Evolutionary conservation across 2,113 vertebrate genomes (phyloP).

Genomic region (Trematocara nigrifrons): DNA sequence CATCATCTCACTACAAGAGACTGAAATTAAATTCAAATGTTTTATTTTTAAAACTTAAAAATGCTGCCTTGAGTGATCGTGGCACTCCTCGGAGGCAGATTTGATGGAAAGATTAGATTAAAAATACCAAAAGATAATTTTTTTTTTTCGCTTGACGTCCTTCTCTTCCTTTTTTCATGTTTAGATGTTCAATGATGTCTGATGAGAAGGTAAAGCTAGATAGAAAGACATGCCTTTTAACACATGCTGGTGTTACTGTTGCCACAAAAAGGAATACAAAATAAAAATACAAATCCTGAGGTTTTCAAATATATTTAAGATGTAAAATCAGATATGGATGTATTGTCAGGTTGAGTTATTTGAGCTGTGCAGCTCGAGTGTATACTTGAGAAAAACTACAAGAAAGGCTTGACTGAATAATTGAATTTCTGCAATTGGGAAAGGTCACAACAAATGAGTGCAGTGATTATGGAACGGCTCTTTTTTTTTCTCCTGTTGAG

Average conservation of each 20-base stretch:
- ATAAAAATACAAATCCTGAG: constrained; percentile 45
- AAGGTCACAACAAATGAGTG: constrained; percentile 40
- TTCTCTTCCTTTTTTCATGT: constrained; percentile 32
- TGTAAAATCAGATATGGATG: constrained; percentile 37
- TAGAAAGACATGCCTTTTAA: neutral
- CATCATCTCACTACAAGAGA: constrained; percentile 8
- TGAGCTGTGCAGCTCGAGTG: neutral
- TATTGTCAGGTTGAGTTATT: constrained; percentile 30
- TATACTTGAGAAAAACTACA: constrained; percentile 15
- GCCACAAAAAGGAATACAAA: neutral
- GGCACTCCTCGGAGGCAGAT: constrained; percentile 41
- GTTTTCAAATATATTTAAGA: constrained; percentile 42
- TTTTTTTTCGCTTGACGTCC: constrained; percentile 14
- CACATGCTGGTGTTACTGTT: neutral
- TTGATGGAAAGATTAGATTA: constrained; percentile 54
- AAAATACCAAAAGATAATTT: neutral
- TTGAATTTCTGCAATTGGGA: constrained; percentile 25
- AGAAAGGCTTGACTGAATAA: constrained; percentile 30
- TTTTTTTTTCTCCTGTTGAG: neutral
- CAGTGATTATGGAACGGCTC: neutral
- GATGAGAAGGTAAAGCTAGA: constrained; percentile 2
- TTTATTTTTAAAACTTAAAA: constrained; percentile 55
- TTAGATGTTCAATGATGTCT: neutral
- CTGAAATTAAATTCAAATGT: constrained; percentile 35
- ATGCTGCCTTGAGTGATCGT: constrained; percentile 28